These are phyloP conservation scores for Phortica magna DNA, from an alignment of 2,888 invertebrate genomes.

Conservation along the genomic window DNA sequence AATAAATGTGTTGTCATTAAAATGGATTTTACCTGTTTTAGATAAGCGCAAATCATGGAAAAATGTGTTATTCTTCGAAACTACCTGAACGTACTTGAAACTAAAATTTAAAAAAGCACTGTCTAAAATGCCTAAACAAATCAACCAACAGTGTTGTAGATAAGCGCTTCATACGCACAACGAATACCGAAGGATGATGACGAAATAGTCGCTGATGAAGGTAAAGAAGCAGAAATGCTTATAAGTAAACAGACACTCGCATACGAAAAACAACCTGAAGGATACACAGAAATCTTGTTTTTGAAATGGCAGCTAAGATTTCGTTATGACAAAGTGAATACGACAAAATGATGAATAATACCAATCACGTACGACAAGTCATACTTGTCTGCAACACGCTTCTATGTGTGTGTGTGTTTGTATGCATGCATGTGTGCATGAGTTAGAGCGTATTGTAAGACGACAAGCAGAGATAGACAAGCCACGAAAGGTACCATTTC, in stretches of 20 bases:
- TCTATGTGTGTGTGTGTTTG: neutral
- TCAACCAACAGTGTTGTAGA: conserved; percentile 47
- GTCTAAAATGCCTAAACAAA: conserved; percentile 61
- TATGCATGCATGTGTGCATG: conserved; percentile 40
- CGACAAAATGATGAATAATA: conserved; percentile 67
- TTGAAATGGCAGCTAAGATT: neutral
- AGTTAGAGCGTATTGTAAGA: conserved; percentile 67
- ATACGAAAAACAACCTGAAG: neutral
- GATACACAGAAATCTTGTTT: conserved; percentile 10
- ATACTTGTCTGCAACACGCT: neutral
- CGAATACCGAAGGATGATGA: conserved; percentile 17
- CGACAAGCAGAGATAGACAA: conserved; percentile 49
- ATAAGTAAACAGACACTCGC: conserved; percentile 3
- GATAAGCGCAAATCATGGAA: conserved; percentile 49
- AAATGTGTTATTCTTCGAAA: conserved; percentile 12
- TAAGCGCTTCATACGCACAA: conserved; percentile 18
- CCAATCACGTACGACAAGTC: conserved; percentile 55
- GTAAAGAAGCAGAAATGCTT: conserved; percentile 3
- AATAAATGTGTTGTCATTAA: conserved; percentile 60
- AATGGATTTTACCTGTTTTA: conserved; percentile 60
- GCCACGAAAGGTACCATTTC: conserved; percentile 39
- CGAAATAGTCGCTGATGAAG: neutral
- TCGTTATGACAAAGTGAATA: neutral
- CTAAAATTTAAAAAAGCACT: conserved; percentile 62
- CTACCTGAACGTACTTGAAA: conserved; percentile 65